Percentiles rank a stretch among this genome's conserved stretches.
phyloP scores from a whole-genome alignment of 2,888 invertebrate species.

The Heteromyza rotundicornis region DNA sequence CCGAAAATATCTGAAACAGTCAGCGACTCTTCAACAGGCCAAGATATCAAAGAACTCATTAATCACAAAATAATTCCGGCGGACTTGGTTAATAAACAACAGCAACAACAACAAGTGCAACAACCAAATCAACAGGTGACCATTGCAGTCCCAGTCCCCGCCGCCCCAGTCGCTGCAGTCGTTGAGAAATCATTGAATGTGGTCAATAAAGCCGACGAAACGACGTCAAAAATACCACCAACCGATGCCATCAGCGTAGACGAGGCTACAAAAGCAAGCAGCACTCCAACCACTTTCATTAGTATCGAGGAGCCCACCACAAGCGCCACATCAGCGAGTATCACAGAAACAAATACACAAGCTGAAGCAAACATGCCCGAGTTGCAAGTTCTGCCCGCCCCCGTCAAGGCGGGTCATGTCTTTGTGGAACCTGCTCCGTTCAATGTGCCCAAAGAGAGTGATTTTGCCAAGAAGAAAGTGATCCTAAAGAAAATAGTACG shows the following conservation, averaged over 20 bases:
- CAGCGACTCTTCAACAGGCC: constrained; percentile 14
- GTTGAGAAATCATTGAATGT: not conserved
- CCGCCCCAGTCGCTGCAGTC: not conserved
- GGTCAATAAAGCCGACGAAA: not conserved
- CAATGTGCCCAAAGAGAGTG: constrained; percentile 34
- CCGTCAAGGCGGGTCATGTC: constrained; percentile 46
- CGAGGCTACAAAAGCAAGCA: constrained; percentile 32
- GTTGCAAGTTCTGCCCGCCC: constrained; percentile 49
- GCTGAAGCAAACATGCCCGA: constrained; percentile 47
- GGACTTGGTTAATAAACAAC: not conserved
- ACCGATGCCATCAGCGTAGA: constrained; percentile 4
- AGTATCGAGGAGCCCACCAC: constrained; percentile 27
- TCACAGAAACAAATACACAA: constrained; percentile 23
- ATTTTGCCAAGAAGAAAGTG: constrained; percentile 42
- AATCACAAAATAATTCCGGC: constrained; percentile 36
- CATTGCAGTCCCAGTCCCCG: not conserved
- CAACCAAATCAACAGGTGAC: not conserved
- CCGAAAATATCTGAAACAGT: constrained; percentile 12
- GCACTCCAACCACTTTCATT: constrained; percentile 31
- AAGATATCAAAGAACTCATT: constrained; percentile 46
- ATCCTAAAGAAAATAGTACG: constrained; percentile 45
- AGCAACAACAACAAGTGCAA: not conserved
- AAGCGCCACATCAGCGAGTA: constrained; percentile 20
- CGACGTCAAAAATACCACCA: too few species aligned
- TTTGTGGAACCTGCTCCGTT: constrained; percentile 37